These are phyloP conservation scores for Anolis apletophallus DNA, from an alignment of 2,797 vertebrate species.

Conservation along the genomic window DNA sequence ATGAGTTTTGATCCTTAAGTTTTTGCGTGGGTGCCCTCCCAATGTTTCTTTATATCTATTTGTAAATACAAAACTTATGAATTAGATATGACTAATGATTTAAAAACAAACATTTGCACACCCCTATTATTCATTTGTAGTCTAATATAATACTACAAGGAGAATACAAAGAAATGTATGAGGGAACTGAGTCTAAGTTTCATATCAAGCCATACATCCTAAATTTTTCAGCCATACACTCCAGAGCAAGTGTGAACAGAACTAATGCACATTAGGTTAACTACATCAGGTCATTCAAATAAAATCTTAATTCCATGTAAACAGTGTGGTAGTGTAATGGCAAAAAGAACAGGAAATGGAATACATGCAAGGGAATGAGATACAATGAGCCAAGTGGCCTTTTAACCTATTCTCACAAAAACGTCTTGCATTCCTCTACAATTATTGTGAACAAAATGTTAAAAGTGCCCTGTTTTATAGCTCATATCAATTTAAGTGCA, in stretches of 20 bases:
- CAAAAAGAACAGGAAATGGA: not conserved
- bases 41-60: too few species aligned
- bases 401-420: not conserved
- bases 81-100: too few species aligned
- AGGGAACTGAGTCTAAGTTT: not conserved
- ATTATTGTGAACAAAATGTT: not conserved
- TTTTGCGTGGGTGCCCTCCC: too few species aligned
- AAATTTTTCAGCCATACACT: not conserved
- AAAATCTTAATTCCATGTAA: constrained; percentile 27
- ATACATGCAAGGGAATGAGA: not conserved
- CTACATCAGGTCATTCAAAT: not conserved
- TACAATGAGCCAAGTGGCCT: not conserved
- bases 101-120: too few species aligned
- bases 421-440: not conserved
- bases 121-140: too few species aligned
- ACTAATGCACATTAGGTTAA: constrained; percentile 9
- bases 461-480: constrained; percentile 11
- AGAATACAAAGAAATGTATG: not conserved
- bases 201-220: not conserved
- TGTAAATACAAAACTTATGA: too few species aligned
- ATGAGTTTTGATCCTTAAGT: too few species aligned
- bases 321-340: not conserved
- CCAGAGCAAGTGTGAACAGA: not conserved
- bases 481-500: not conserved
- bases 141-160: not conserved